These are phyloP conservation scores for Drosophila leonis DNA, from an alignment of 2,888 invertebrate species.

Conservation along the genomic window DNA sequence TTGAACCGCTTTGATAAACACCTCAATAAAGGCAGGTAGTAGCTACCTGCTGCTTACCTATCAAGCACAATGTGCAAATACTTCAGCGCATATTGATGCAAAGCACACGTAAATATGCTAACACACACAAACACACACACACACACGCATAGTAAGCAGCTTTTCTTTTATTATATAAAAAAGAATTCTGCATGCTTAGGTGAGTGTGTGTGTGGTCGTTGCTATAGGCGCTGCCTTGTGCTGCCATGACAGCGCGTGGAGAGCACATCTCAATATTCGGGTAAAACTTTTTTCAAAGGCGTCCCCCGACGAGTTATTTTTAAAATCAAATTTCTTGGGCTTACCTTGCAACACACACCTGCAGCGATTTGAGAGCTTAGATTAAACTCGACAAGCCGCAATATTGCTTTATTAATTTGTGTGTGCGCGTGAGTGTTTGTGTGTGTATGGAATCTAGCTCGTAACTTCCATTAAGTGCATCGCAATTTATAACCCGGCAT, in stretches of 20 bases:
- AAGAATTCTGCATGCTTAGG: conserved; percentile 45
- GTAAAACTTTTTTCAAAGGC: conserved; percentile 44
- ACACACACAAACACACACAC: not conserved
- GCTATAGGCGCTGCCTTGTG: conserved; percentile 17
- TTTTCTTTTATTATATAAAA: conserved; percentile 64
- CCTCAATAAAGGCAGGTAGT: conserved; percentile 18
- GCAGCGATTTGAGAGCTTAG: conserved; percentile 33
- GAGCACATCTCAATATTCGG: conserved; percentile 8
- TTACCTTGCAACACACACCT: conserved; percentile 20
- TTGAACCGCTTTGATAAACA: conserved; percentile 62
- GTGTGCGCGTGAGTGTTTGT: not conserved
- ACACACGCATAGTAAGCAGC: conserved; percentile 52
- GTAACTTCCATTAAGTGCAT: conserved; percentile 15
- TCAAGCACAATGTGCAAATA: conserved; percentile 38
- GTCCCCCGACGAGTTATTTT: conserved; percentile 47
- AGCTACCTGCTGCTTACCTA: conserved; percentile 22
- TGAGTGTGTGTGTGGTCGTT: conserved; percentile 11
- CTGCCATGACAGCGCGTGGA: conserved; percentile 46
- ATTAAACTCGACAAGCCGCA: conserved; percentile 50
- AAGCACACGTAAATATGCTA: conserved; percentile 12
- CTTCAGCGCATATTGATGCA: conserved; percentile 34
- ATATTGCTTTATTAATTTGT: conserved; percentile 60
- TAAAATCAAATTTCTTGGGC: conserved; percentile 55
- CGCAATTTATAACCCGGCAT: conserved; percentile 16
- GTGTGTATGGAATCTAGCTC: not conserved